Evolutionary conservation across 2,797 vertebrate genomes (phyloP), one percentile per base, ranked within the genome.

Genomic region (Helarctos malayanus): DNA sequence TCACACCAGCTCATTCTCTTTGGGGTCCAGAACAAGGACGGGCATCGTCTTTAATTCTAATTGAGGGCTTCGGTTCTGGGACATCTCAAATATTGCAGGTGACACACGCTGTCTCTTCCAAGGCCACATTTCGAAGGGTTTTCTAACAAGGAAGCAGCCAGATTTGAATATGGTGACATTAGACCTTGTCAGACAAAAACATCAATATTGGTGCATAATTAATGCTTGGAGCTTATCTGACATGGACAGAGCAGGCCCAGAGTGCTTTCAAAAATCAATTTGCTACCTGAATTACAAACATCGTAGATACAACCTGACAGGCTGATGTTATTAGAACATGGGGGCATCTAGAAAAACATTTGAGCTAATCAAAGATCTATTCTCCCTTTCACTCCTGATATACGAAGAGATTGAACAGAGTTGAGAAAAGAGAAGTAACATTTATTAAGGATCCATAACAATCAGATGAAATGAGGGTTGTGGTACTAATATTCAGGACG

Each of bases 131-230:
- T 97, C 25, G 38, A 98, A 98, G 57, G 87, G 13, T 97, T 98
- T 98, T 98, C 97, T 98, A 99, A 98, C 96, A 98, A 98, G 97
- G 94, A 98, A 98, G 97, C 78, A 97, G 96, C 90, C 93, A 95
- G 96, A 98, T 98, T 98, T 98, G 98, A 98, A 98, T 98, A 98
- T 92, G 98, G 98, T 97, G 98, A 98, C 98, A 98, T 98, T 98
- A 98, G 98, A 98, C 97, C 98, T 98, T 98, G 98, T 98, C 98
- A 98, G 98, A 98, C 98, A 98, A 98, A 98, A 98, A 96, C 98
- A 97, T 99, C 98, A 97, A 99, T 99, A 99, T 98, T 94, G 71
- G 98, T 98, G 98, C 98, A 99, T 99, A 99, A 99, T 99, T 99
- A 99, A 99, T 99, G 98, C 95, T 97, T 93, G 85, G 94, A 98